phyloP scores from a whole-genome alignment of 2,888 invertebrate species.

The Sinelater perroti region DNA sequence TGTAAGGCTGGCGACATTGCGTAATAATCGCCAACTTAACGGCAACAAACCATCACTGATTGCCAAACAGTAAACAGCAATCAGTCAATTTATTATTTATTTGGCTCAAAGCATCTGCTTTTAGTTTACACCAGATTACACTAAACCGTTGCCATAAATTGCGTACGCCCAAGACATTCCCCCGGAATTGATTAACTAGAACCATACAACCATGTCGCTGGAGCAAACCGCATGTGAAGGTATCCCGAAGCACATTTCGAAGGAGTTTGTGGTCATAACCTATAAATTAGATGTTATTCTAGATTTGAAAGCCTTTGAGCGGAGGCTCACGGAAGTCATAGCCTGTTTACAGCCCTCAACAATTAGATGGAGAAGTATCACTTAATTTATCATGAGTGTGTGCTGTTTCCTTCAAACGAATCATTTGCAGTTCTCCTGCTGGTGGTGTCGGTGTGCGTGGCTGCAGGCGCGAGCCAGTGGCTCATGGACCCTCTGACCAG shows the following conservation, averaged over 20 bases:
- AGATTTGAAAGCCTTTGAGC: conserved; percentile 98
- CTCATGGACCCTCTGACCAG: conserved; percentile 92
- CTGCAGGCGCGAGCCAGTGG: conserved; percentile 97
- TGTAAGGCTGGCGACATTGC: no score
- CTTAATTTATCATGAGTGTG: conserved; percentile 1
- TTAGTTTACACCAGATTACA: no score
- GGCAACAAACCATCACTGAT: no score
- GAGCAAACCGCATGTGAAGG: conserved; percentile 94
- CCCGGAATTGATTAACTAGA: no score
- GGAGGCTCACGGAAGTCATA: conserved; percentile 96
- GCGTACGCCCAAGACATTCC: no score
- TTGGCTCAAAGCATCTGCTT: no score
- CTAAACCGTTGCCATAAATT: no score
- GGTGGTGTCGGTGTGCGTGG: conserved; percentile 88
- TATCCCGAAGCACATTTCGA: conserved; percentile 57
- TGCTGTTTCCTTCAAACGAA: no score
- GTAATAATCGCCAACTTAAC: no score
- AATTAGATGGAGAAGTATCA: conserved; percentile 90
- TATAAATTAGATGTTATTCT: conserved; percentile 61
- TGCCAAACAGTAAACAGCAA: no score
- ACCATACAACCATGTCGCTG: conserved; percentile 71
- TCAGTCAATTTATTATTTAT: no score
- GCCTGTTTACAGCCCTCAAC: conserved; percentile 94
- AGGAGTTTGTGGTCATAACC: conserved; percentile 49
- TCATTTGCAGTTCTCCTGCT: conserved; percentile 79